A percentile compares a stretch with the other conserved stretches of the same genome.
Conservation (phyloP, 2,113 vertebrate genomes). For the Entomyzon cyanotis region DNA sequence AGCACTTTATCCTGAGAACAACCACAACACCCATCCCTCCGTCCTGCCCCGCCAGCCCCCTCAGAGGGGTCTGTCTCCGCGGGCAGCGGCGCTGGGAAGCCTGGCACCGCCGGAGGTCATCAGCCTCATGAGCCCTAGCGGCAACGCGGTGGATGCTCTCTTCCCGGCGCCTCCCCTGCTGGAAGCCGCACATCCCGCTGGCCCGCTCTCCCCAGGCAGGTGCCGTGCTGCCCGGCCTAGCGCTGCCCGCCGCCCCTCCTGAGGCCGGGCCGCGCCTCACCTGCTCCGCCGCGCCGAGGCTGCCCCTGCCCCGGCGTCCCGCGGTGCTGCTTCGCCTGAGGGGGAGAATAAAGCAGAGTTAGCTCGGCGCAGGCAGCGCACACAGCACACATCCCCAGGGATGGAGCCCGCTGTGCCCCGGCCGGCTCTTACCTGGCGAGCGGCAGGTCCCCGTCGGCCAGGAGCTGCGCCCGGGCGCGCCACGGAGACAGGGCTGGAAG, state of each 20-base stretch:
- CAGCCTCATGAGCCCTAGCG: accelerated
- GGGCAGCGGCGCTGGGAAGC: not conserved
- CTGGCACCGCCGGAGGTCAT: accelerated
- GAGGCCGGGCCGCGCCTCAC: constrained; percentile 62
- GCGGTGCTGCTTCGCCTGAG: constrained; percentile 73
- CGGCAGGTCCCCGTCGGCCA: accelerated
- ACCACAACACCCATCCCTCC: accelerated
- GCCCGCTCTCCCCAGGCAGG: accelerated
- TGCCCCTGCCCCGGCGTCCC: constrained; percentile 73
- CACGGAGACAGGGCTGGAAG: not conserved
- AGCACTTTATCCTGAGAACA: accelerated
- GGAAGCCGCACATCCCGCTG: accelerated
- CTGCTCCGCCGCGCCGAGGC: constrained; percentile 73
- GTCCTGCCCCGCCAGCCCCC: accelerated
- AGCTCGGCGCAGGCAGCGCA: constrained; percentile 30
- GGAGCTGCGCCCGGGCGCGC: not conserved
- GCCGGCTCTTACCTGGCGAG: not conserved
- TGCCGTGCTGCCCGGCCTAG: not conserved
- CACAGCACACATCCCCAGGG: too few relatives aligned
- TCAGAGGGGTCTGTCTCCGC: too few relatives aligned
- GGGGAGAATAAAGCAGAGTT: constrained; percentile 63
- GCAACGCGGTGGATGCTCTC: accelerated
- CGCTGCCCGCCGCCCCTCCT: not conserved
- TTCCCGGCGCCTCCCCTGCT: accelerated
- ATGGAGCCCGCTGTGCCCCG: accelerated